Evolutionary conservation across 2,888 invertebrate genomes (phyloP), one percentile per base, ranked within the genome.

Genomic region (Hypena proboscidalis): DNA sequence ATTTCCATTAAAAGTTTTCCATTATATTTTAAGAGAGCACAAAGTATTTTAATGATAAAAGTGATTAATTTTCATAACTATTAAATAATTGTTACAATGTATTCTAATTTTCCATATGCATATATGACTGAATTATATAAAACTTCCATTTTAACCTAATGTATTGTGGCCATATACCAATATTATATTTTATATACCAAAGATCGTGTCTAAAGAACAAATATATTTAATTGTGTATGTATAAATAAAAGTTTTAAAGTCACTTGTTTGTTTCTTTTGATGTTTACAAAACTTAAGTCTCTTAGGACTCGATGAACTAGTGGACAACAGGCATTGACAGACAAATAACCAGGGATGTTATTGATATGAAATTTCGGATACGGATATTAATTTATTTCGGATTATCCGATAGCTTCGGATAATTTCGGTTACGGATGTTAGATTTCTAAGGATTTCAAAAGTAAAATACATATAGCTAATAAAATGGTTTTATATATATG

Each of bases 101-200:
- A 66, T 73, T 62, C 63, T 67, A 55, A 65, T 55, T 70, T 67
- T 77, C 68, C 67, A 68, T 69, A 52, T 60, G 53, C 22, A 33
- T 70, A 61, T 70, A 76, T 50, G 77, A 80, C 76, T 83, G 77
- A 80, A 71, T 72, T 70, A 47, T 67, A 69, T 66, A 61, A 60
- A 70, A 72, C 80, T 83, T 84, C 79, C 82, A 84, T 71, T 74
- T 70, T 70, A 74, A 49, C 59, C 58, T 61, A 70, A 75, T 74
- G 56, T 75, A 68, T 62, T 70, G 80, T 78, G 82, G 84, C 84
- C 85, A 84, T 85, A 82, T 75, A 82, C 75, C 80, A 79, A 76
- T 82, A 78, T 77, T 80, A 81, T 85, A 83, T 84, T 85, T 83
- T 85, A 79, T 83, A 83, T 83, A 84, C 86, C 86, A 85, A 86